Conservation (phyloP, 2,888 invertebrate genomes). For the Molanna angustata region DNA sequence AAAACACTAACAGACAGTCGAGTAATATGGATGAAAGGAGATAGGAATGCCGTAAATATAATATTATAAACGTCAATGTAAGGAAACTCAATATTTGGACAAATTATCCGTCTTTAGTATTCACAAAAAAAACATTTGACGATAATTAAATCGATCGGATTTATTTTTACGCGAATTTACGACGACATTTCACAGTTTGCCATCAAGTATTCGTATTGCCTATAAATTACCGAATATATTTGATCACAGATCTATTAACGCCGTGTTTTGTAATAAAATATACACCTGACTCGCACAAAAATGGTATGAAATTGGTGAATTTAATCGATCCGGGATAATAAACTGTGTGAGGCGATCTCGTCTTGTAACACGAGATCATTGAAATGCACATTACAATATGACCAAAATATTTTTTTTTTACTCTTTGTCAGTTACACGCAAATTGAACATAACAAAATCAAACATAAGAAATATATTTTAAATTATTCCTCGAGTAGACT, state of each 20-base stretch:
- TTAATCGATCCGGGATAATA: conserved; percentile 2
- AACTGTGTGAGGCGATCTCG: conserved; percentile 9
- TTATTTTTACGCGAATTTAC: conserved; percentile 1
- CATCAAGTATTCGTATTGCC: not conserved
- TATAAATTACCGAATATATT: not conserved
- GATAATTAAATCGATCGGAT: not conserved
- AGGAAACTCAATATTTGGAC: not conserved
- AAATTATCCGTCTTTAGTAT: not conserved
- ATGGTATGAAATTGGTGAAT: conserved; percentile 9
- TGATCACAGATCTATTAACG: conserved; percentile 1
- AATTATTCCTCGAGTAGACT: no score
- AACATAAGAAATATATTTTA: no score
- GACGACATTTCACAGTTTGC: not conserved
- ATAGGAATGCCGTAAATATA: no score
- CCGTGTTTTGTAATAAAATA: conserved; percentile 8
- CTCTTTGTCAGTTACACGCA: no score
- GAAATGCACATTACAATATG: no score
- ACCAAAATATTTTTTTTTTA: no score
- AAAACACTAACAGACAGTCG: conserved; percentile 1
- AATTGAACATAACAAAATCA: no score
- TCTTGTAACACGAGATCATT: not conserved
- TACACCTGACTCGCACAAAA: conserved; percentile 19
- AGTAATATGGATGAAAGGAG: no score
- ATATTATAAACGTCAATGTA: not conserved
- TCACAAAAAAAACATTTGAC: not conserved